A percentile compares a stretch with the other conserved stretches of the same genome.
Conservation (phyloP, 2,888 invertebrate species). For the Psylliodes chrysocephalus region DNA sequence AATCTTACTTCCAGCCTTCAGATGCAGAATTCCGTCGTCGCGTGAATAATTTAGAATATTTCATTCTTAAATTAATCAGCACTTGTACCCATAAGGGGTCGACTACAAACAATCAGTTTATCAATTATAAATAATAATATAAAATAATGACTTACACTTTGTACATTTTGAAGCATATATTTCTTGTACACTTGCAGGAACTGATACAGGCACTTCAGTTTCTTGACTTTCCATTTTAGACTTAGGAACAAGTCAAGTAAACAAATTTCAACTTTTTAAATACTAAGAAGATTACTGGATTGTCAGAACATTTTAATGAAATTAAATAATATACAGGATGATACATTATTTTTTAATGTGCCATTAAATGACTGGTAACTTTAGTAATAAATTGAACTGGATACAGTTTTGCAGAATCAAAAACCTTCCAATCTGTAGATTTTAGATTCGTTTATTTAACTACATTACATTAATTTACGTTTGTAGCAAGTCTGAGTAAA, state of each 20-base stretch:
- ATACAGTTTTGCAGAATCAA: no score
- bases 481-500: no score
- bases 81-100: slow-evolving; percentile 53
- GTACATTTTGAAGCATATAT: slow-evolving; percentile 41
- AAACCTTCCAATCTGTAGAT: no score
- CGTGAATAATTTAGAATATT: slow-evolving; percentile 51
- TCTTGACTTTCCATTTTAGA: slow-evolving; percentile 43
- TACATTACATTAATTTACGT: no score
- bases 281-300: slow-evolving; percentile 12
- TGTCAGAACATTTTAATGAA: background rate
- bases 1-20: slow-evolving; percentile 51
- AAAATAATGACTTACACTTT: slow-evolving; percentile 37
- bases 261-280: slow-evolving; percentile 42
- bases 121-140: background rate
- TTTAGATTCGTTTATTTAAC: no score
- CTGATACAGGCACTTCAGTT: slow-evolving; percentile 31
- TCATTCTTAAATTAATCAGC: slow-evolving; percentile 53
- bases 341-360: no score
- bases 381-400: no score
- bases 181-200: slow-evolving; percentile 34
- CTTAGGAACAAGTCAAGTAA: slow-evolving; percentile 39
- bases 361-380: no score
- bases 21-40: slow-evolving; percentile 51
- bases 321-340: slow-evolving; percentile 10
- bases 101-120: slow-evolving; percentile 35